phyloP scores from a whole-genome alignment of 2,888 invertebrate genomes.

The Drosophila stalkeri region DNA sequence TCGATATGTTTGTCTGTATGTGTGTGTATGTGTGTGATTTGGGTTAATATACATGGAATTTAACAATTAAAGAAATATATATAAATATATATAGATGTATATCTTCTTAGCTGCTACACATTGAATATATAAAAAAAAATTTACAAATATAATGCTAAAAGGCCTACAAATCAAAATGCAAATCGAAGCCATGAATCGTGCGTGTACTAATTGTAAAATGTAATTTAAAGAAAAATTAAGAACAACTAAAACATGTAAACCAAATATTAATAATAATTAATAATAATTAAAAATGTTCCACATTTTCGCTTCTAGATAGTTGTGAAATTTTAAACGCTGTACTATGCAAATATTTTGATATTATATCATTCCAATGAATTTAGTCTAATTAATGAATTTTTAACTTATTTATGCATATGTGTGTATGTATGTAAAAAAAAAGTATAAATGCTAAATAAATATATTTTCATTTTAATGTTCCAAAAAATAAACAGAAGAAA shows the following conservation, averaged over 20 bases:
- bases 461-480: slow-evolving; percentile 81
- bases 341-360: slow-evolving; percentile 82
- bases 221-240: slow-evolving; percentile 37
- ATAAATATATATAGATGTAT: slow-evolving; percentile 6
- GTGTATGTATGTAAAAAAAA: slow-evolving; percentile 65
- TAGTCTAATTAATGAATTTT: slow-evolving; percentile 83
- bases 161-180: slow-evolving; percentile 54
- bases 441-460: slow-evolving; percentile 60
- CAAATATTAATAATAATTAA: slow-evolving; percentile 27
- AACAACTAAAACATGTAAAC: slow-evolving; percentile 9
- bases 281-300: slow-evolving; percentile 56
- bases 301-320: slow-evolving; percentile 79
- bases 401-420: slow-evolving; percentile 79
- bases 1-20: slow-evolving; percentile 40
- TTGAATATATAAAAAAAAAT: slow-evolving; percentile 27
- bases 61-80: slow-evolving; percentile 13
- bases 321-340: slow-evolving; percentile 80
- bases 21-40: slow-evolving; percentile 34
- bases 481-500: slow-evolving; percentile 48
- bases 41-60: slow-evolving; percentile 44
- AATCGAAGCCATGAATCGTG: slow-evolving; percentile 49
- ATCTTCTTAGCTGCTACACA: slow-evolving; percentile 35
- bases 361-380: slow-evolving; percentile 84
- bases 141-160: slow-evolving; percentile 19
- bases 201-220: slow-evolving; percentile 66